These are phyloP conservation scores for Drosophila mauritiana DNA, from an alignment of 1,140 invertebrate genomes.

Conservation along the genomic window DNA sequence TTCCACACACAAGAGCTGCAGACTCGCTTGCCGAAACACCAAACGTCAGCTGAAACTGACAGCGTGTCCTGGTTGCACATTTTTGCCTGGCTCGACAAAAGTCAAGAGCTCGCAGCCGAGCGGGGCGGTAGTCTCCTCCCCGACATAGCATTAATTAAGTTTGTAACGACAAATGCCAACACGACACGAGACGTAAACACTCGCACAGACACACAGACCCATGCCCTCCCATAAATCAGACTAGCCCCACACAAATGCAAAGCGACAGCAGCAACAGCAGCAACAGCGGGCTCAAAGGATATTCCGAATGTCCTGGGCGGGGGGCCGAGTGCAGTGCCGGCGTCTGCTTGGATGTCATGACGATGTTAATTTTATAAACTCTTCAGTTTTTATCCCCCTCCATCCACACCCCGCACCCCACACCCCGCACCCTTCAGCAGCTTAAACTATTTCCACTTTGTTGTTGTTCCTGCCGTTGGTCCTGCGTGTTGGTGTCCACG, in stretches of 20 bases:
- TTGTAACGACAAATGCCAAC: slow-evolving; percentile 76
- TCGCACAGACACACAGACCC: slow-evolving; percentile 28
- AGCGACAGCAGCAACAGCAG: slow-evolving; percentile 41
- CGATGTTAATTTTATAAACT: slow-evolving; percentile 83
- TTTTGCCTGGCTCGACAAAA: slow-evolving; percentile 57
- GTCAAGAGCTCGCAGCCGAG: slow-evolving; percentile 49
- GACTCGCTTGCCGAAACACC: slow-evolving; percentile 18
- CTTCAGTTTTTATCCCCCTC: slow-evolving; percentile 56
- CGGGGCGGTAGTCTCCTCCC: slow-evolving; percentile 2
- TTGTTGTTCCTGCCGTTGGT: slow-evolving; percentile 12
- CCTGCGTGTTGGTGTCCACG: slow-evolving; percentile 53
- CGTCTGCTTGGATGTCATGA: slow-evolving; percentile 66
- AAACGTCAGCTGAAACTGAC: slow-evolving; percentile 60
- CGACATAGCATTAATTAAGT: slow-evolving; percentile 67
- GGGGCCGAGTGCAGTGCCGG: slow-evolving; percentile 17
- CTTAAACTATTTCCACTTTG: slow-evolving; percentile 38
- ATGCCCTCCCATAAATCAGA: slow-evolving; percentile 46
- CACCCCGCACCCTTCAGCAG: background rate
- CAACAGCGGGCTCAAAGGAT: slow-evolving; percentile 57
- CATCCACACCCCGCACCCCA: background rate
- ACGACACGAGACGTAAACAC: slow-evolving; percentile 56
- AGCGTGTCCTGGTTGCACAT: slow-evolving; percentile 53
- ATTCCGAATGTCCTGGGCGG: slow-evolving; percentile 14
- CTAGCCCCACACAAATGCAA: slow-evolving; percentile 54
- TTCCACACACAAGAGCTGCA: background rate